phyloP scores from a whole-genome alignment of 2,113 vertebrate genomes.

The Coreoperca whiteheadi region DNA sequence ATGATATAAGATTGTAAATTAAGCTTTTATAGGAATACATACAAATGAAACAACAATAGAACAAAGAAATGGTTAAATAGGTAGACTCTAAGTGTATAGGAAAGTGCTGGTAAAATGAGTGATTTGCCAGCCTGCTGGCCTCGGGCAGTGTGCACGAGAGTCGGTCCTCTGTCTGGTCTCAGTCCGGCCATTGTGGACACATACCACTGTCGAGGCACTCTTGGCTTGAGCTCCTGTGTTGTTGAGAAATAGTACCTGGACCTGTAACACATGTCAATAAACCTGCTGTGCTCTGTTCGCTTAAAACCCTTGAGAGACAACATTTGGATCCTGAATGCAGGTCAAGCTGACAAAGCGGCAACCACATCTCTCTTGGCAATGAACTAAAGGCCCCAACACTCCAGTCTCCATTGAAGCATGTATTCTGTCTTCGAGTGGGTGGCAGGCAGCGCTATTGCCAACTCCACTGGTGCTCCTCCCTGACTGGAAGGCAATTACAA shows the following conservation, averaged over 20 bases:
- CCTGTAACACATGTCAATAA: conserved; percentile 14
- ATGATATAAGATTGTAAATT: neutral
- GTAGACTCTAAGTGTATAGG: neutral
- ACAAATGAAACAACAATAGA: neutral
- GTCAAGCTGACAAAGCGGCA: conserved; percentile 39
- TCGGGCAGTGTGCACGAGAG: neutral
- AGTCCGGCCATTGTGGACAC: neutral
- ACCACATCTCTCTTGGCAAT: conserved; percentile 50
- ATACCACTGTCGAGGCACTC: neutral
- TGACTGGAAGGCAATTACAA: conserved; percentile 76
- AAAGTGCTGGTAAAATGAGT: neutral
- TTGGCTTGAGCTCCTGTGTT: conserved; percentile 7
- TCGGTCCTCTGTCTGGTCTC: neutral
- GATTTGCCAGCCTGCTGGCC: neutral
- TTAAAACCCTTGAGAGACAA: conserved; percentile 25
- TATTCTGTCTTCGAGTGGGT: conserved; percentile 61
- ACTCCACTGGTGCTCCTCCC: conserved; percentile 47
- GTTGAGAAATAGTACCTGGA: neutral
- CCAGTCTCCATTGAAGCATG: conserved; percentile 46
- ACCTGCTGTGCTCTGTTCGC: neutral
- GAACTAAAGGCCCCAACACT: conserved; percentile 37
- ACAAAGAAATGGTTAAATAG: neutral
- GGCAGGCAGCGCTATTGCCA: conserved; percentile 41
- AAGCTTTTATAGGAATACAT: neutral
- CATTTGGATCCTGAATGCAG: conserved; percentile 21